A percentile compares a stretch with the other conserved stretches of the same genome.
Conservation (phyloP, 2,113 vertebrate species). For the Manacus vitellinus region DNA sequence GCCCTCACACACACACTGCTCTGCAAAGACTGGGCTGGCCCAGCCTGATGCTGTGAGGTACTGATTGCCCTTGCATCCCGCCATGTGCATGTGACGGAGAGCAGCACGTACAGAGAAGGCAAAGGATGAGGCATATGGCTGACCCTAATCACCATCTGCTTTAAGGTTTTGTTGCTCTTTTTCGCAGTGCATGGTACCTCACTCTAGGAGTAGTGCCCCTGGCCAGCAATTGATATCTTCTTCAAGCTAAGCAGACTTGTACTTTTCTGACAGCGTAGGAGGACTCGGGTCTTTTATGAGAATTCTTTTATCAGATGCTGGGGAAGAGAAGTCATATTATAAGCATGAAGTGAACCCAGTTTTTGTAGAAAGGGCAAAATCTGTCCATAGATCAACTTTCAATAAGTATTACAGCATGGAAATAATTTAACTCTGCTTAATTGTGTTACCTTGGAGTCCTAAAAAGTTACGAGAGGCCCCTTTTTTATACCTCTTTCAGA, state of each 20-base stretch:
- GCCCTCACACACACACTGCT: accelerated
- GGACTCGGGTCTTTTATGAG: background rate
- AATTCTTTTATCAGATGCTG: background rate
- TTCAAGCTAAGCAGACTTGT: background rate
- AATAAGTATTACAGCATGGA: background rate
- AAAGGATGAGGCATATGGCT: background rate
- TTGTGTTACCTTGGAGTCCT: background rate
- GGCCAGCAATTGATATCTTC: background rate
- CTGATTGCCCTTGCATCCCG: accelerated
- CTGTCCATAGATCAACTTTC: background rate
- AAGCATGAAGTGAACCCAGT: background rate
- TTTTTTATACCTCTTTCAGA: background rate
- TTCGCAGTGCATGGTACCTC: background rate
- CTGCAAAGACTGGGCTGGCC: background rate
- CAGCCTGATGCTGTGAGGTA: background rate
- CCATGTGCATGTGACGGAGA: accelerated
- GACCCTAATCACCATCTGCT: background rate
- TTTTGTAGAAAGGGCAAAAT: background rate
- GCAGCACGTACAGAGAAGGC: accelerated
- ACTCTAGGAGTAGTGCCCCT: background rate
- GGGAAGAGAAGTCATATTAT: background rate
- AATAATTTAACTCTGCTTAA: background rate
- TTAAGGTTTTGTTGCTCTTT: background rate
- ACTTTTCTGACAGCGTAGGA: background rate
- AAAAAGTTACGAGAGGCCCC: background rate